Evolutionary conservation across 2,113 vertebrate genomes (phyloP).

Genomic region (Cephalopterus ornatus): DNA sequence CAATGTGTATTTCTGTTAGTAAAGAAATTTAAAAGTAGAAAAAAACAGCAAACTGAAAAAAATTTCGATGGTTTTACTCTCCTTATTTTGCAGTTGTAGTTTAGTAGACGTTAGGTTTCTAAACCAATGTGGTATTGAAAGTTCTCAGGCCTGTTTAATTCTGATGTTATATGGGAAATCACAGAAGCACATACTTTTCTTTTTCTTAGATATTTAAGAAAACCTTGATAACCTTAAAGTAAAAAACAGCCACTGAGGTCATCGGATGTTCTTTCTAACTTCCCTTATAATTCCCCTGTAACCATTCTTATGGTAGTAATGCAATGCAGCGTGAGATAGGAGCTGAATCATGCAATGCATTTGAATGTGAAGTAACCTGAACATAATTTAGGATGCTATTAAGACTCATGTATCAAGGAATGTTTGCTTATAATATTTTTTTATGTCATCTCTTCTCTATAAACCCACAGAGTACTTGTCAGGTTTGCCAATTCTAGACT

Average conservation of each 20-base stretch:
- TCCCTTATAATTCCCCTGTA: background rate
- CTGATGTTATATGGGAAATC: background rate
- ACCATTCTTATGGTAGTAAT: background rate
- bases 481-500: slow-evolving; percentile 20
- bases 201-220: background rate
- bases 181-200: background rate
- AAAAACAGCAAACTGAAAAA: background rate
- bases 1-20: background rate
- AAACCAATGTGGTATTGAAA: background rate
- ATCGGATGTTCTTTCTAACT: background rate
- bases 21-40: background rate
- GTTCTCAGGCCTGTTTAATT: background rate
- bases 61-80: background rate
- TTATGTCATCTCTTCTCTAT: background rate
- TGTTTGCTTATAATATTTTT: slow-evolving; percentile 12
- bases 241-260: background rate
- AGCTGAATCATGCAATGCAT: background rate
- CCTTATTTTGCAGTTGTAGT: background rate
- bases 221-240: background rate
- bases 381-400: background rate
- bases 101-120: background rate
- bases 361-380: background rate
- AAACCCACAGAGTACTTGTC: background rate
- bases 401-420: background rate
- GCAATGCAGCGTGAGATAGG: background rate